phyloP scores from a whole-genome alignment of 2,888 invertebrate genomes.

The Parasteatoda lunata region DNA sequence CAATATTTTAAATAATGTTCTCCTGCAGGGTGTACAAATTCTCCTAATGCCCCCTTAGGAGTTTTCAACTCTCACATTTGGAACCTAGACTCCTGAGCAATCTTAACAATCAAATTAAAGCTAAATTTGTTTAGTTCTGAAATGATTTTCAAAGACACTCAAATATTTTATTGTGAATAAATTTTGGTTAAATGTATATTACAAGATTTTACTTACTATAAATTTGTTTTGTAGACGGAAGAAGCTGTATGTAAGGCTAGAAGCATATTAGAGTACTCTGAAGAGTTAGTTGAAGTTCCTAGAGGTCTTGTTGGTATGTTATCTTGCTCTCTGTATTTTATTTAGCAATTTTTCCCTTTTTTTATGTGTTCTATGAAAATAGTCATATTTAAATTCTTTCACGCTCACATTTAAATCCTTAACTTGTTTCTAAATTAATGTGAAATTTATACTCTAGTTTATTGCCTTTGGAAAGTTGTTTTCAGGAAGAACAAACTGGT shows the following conservation, averaged over 20 bases:
- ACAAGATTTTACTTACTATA: not conserved
- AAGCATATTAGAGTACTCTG: constrained; percentile 95
- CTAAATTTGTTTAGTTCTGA: too few species aligned
- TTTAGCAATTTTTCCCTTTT: not conserved
- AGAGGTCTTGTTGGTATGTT: constrained; percentile 87
- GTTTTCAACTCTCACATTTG: too few species aligned
- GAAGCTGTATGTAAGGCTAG: constrained; percentile 95
- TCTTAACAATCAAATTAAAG: too few species aligned
- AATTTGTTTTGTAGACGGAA: constrained; percentile 78
- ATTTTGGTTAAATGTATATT: too few species aligned
- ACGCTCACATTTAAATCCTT: not conserved
- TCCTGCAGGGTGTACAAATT: too few species aligned
- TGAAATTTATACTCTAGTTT: not conserved
- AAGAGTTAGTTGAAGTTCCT: constrained; percentile 96
- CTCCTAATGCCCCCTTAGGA: too few species aligned
- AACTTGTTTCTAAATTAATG: not conserved
- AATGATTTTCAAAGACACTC: too few species aligned
- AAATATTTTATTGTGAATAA: too few species aligned
- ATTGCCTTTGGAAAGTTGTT: not conserved
- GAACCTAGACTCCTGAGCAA: too few species aligned
- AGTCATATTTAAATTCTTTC: not conserved
- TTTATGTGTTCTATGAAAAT: not conserved
- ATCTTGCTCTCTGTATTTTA: not conserved
- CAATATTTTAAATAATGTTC: too few species aligned
- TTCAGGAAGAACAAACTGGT: not conserved